A percentile compares a stretch with the other conserved stretches of the same genome.
Evolutionary conservation across 2,888 invertebrate species (phyloP).

Genomic region (Ligdia adustata): DNA sequence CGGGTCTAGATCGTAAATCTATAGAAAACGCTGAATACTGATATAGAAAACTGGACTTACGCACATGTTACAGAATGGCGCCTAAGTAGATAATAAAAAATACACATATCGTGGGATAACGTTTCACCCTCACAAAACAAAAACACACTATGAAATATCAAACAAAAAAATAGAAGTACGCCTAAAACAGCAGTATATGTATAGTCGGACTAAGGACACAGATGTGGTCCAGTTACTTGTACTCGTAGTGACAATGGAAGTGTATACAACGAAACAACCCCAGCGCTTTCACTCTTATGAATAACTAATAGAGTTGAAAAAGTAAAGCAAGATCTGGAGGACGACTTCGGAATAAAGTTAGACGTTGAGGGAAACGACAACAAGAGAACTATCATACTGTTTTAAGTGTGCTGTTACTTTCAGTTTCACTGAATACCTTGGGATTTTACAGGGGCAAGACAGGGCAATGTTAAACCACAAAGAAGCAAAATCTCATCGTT

Average conservation of each 20-base stretch:
- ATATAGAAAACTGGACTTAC: too few species aligned
- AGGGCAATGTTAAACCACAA: slow-evolving; percentile 1
- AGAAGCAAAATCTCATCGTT: neutral
- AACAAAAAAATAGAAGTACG: too few species aligned
- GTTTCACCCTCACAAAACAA: too few species aligned
- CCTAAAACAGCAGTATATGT: too few species aligned
- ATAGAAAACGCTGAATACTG: slow-evolving; percentile 37
- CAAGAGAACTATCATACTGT: slow-evolving; percentile 7
- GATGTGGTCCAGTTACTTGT: slow-evolving; percentile 1
- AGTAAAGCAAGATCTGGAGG: slow-evolving; percentile 29
- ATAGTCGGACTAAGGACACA: neutral
- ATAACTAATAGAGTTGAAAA: slow-evolving; percentile 42
- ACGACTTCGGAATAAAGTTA: slow-evolving; percentile 36
- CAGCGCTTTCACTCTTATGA: slow-evolving; percentile 34
- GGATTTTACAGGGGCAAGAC: slow-evolving; percentile 2
- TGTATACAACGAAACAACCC: slow-evolving; percentile 40
- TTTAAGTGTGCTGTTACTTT: slow-evolving; percentile 17
- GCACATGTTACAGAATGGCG: too few species aligned
- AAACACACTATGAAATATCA: too few species aligned
- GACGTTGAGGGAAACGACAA: slow-evolving; percentile 23
- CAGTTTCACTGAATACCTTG: slow-evolving; percentile 5
- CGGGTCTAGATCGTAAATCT: slow-evolving; percentile 54
- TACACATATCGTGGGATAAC: too few species aligned
- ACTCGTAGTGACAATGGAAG: too few species aligned
- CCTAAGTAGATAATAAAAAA: too few species aligned